Base-by-base conservation (phyloP, 2,113 vertebrate genomes). In the Todiramphus saurophagus region DNA sequence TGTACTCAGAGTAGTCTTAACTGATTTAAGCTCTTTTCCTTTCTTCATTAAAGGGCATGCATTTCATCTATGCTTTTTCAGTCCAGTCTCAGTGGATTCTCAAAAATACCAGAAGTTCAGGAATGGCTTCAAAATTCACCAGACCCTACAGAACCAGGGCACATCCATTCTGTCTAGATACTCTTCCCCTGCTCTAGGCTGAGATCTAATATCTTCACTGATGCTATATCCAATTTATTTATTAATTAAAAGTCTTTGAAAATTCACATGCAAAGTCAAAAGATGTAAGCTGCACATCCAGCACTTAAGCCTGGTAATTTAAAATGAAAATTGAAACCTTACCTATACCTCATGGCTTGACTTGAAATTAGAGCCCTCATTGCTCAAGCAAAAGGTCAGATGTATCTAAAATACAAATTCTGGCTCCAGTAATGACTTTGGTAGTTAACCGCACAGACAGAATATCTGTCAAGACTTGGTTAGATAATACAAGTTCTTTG, bases 1-100 rank as follows among this genome's bases (percentile, higher is more conserved):
- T 87, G 55, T 25, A 63, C 63, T 90, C 76, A 10, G 69, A 81
- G 64, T 43, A 92, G 30, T 30, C 46, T 91, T 80, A 68, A 68
- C 51, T 56, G 60, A 64, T 75, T 89, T 96, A 94, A 95, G 75
- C 43, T 87, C 66, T 96, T 92, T 94, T 95, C 76, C 83, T 91
- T 95, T 87, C 91, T 89, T 43, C 33, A 56, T 68, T 78, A 68
- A 84, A 91, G 20, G 27, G 33, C 13, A n/a, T 7, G 6, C 33
- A 63, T 78, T 87, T 33, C 48, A 87, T 37, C 39, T 20, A 72
- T 19, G 5, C 16, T 53, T 81, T 91, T 59, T 46, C 77, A 89
- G 60, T 41, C 25, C 25, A 27, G 51, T 92, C 67, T 72, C 77
- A 51, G 28, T 16, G 43, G 16, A 87, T 55, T 85, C 55, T 51